phyloP scores from a whole-genome alignment of 2,113 vertebrate species.

The Atractosteus spatula region DNA sequence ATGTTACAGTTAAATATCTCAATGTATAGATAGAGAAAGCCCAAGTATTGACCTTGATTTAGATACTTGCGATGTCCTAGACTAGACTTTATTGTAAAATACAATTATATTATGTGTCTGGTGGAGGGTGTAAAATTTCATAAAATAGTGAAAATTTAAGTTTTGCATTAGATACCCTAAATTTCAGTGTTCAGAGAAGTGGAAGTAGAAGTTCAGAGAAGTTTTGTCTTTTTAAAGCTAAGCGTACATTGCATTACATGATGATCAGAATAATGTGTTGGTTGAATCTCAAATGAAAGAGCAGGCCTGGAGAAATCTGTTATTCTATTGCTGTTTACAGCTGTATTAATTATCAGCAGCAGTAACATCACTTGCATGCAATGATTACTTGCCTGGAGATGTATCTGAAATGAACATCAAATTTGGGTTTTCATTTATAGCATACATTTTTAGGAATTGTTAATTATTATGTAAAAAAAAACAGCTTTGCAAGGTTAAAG shows the following conservation, averaged over 20 bases:
- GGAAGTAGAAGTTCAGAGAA: background rate
- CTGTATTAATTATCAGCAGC: background rate
- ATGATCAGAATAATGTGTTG: too few relatives aligned
- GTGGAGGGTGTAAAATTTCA: background rate
- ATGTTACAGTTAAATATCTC: constrained; percentile 2
- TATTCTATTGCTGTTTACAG: background rate
- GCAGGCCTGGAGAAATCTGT: background rate
- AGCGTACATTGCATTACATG: background rate
- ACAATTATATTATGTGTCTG: background rate
- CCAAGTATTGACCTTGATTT: constrained; percentile 3
- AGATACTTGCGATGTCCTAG: background rate
- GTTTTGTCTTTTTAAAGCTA: background rate
- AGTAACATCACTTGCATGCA: constrained; percentile 4
- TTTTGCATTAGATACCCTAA: background rate
- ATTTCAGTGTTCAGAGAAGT: background rate
- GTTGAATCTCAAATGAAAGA: too few relatives aligned
- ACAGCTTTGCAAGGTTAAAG: background rate
- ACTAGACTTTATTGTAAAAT: constrained; percentile 1
- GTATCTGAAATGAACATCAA: background rate
- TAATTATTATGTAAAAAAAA: background rate
- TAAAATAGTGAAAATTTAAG: background rate
- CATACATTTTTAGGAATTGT: too few relatives aligned
- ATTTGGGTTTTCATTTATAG: background rate
- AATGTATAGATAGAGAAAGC: background rate
- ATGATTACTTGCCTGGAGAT: background rate